A percentile compares a stretch with the other conserved stretches of the same genome.
These are phyloP conservation scores for Buteo buteo DNA, from an alignment of 2,113 vertebrate species.

Conservation along the genomic window DNA sequence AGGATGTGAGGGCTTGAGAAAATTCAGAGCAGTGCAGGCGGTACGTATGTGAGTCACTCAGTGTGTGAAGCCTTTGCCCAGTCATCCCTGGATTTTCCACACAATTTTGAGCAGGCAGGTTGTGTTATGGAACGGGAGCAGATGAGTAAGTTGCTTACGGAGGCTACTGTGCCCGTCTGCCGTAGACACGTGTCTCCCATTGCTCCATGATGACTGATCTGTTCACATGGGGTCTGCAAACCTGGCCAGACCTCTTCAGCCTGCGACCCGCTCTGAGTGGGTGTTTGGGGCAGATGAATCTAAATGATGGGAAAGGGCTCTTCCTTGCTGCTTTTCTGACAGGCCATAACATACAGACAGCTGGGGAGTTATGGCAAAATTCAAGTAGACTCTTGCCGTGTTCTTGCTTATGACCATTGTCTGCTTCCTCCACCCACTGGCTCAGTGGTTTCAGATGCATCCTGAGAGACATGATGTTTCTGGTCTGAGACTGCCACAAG, in stretches of 20 bases:
- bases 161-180: background rate
- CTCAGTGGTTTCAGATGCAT: background rate
- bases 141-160: background rate
- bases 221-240: fast-evolving
- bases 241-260: background rate
- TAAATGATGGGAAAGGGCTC: background rate
- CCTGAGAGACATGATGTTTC: background rate
- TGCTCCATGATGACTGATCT: background rate
- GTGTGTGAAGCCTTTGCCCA: background rate
- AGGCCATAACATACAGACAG: background rate
- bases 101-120: background rate
- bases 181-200: fast-evolving
- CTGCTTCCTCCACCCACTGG: background rate
- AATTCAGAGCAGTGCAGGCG: background rate
- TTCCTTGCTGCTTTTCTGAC: background rate
- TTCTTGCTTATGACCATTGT: background rate
- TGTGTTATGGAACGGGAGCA: background rate
- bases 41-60: background rate
- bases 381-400: background rate
- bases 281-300: background rate
- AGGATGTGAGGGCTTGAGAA: background rate
- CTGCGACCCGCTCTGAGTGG: too few species aligned
- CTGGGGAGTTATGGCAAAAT: background rate
- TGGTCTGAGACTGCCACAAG: background rate
- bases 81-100: background rate